Percentiles rank a stretch among this genome's conserved stretches.
These are phyloP conservation scores for Centropristis striata DNA, from an alignment of 2,113 vertebrate genomes.

Conservation along the genomic window DNA sequence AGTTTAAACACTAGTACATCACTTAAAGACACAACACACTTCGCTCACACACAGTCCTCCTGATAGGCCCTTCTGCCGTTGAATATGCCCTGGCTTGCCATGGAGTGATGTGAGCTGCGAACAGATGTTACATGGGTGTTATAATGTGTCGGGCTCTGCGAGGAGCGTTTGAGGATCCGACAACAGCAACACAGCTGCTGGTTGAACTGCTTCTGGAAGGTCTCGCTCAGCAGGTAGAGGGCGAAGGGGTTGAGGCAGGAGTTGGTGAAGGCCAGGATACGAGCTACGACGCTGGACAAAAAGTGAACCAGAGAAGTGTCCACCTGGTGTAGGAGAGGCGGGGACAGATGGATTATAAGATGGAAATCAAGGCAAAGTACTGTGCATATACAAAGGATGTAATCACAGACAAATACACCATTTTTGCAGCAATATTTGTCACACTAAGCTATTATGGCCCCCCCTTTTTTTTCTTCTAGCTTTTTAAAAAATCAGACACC, in stretches of 20 bases:
- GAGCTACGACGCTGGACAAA: slow-evolving; percentile 90
- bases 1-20: too few species aligned
- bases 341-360: neutral
- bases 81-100: slow-evolving; percentile 90
- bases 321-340: slow-evolving; percentile 78
- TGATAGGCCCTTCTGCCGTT: slow-evolving; percentile 88
- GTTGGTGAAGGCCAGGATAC: slow-evolving; percentile 95
- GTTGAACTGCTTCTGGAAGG: slow-evolving; percentile 96
- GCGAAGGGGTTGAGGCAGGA: slow-evolving; percentile 97
- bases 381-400: neutral
- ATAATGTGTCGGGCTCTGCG: slow-evolving; percentile 84
- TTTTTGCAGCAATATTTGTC: too few species aligned
- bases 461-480: too few species aligned
- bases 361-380: neutral
- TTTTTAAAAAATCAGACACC: too few species aligned
- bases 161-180: slow-evolving; percentile 71
- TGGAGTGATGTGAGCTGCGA: slow-evolving; percentile 92
- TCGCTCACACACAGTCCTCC: slow-evolving; percentile 84
- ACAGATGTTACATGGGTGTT: slow-evolving; percentile 91
- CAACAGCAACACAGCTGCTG: slow-evolving; percentile 93
- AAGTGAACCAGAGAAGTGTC: slow-evolving; percentile 95
- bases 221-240: slow-evolving; percentile 95
- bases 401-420: too few species aligned
- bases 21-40: neutral
- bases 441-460: too few species aligned